Evolutionary conservation across 1,140 invertebrate genomes (phyloP), one percentile per base, ranked within the genome.

Genomic region (Leptestheria dahalacensis): DNA sequence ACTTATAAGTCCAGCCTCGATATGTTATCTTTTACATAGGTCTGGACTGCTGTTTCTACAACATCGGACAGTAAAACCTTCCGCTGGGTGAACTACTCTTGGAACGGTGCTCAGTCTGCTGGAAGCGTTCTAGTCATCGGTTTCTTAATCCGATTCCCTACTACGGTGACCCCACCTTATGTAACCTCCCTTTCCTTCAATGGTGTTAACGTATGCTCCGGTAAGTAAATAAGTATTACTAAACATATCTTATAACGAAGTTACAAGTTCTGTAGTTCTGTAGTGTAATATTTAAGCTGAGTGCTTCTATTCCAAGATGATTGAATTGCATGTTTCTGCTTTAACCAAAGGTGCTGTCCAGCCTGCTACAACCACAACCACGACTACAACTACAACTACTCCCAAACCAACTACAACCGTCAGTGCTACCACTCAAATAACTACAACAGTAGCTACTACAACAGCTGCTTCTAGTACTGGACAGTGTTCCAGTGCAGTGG

Each of bases 121-220:
- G 58, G 58, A 18, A 52, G 18, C n/a, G 12, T 18, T 10, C 23
- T 60, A 3, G 33, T 21, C 21, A 33, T 28, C n/a, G 18, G 49
- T 21, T 60, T 60, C 33, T 20, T 50, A n/a, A 49, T 50, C 12
- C 20, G 49, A n/a, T 60, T 33, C n/a, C 58, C 58, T 52, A 33
- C 49, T 0, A 33, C n/a, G 9, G 33, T 26, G 23, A 29, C 51
- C n/a, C 10, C 48, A 4, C 48, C 58, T 15, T 28, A 48, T 2
- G 26, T 60, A 1, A 41, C 50, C 15, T 50, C 24, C n/a, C n/a
- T 60, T 52, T 10, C 29, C 21, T 60, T 52, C 58, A 53, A 60
- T 23, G 58, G 58, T 11, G 48, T 33, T 28, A 51, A 60, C 9
- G 4, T 28, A 25, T 60, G 50, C 28, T 60, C 58, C 10, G 21